Percentiles rank a stretch among this genome's conserved stretches.
Evolutionary conservation across 53 echinoderm and acorn worm genomes (phyloP).

Genomic region (Mesocentrotus franciscanus): DNA sequence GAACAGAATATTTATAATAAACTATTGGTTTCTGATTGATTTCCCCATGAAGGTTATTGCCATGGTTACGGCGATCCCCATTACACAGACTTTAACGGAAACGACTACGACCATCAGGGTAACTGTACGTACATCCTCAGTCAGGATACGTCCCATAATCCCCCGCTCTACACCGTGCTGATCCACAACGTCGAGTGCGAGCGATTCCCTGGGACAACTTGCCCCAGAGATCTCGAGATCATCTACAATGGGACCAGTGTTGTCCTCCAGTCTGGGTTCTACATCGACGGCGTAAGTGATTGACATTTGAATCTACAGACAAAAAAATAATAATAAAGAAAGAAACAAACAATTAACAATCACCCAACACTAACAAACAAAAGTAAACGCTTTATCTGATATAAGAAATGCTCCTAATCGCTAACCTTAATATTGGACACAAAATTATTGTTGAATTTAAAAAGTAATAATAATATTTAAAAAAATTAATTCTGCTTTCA

Average conservation of each 20-base stretch:
- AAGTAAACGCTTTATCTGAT: too few relatives aligned
- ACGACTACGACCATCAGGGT: conserved; percentile 87
- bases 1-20: too few relatives aligned
- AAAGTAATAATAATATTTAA: neutral
- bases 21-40: neutral
- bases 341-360: neutral
- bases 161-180: conserved; percentile 71
- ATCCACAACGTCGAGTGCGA: conserved; percentile 83
- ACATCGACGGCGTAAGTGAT: conserved; percentile 60
- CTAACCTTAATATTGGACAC: too few relatives aligned
- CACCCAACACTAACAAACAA: neutral
- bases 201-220: conserved; percentile 81
- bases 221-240: conserved; percentile 76
- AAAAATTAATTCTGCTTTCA: neutral
- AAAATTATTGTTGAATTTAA: neutral
- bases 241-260: conserved; percentile 66
- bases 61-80: conserved; percentile 93
- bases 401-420: too few relatives aligned
- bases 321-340: neutral
- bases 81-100: conserved; percentile 82
- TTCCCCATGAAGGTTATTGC: conserved; percentile 76
- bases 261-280: conserved; percentile 65
- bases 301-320: neutral
- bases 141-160: conserved; percentile 63
- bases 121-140: conserved; percentile 84